Conservation (phyloP, 2,113 vertebrate genomes). For the Notechis scutatus region DNA sequence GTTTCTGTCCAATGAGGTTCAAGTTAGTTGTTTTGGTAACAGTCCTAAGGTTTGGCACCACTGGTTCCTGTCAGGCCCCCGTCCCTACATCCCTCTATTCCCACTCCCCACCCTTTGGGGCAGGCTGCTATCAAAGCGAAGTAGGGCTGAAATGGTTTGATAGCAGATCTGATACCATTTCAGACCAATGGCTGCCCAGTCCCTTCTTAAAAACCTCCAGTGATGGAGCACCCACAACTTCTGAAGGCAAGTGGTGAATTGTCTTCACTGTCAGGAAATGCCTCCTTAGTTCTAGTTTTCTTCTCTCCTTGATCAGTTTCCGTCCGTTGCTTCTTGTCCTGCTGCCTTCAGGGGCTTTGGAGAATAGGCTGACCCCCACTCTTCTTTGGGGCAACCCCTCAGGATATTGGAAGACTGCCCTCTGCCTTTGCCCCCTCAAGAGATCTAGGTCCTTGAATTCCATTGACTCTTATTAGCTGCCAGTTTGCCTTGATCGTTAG, state of each 20-base stretch:
- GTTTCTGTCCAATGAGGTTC: neutral
- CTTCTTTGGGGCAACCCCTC: neutral
- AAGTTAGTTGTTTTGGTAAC: neutral
- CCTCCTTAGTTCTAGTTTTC: neutral
- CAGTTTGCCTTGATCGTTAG: neutral
- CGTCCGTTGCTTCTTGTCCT: neutral
- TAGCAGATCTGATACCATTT: neutral
- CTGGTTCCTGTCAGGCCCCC: neutral
- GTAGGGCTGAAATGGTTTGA: neutral
- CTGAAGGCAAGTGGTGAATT: neutral
- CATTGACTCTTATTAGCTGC: neutral
- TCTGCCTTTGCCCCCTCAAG: neutral
- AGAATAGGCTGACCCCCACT: neutral
- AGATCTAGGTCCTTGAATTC: neutral
- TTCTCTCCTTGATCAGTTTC: neutral
- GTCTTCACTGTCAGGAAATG: neutral
- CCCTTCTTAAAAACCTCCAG: neutral
- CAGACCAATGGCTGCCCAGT: neutral
- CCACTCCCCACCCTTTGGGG: neutral
- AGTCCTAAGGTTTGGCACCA: neutral
- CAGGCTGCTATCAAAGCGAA: neutral
- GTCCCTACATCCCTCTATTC: neutral
- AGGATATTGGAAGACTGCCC: neutral
- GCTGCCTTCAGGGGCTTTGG: neutral
- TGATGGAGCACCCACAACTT: neutral